phyloP scores from a whole-genome alignment of 2,888 invertebrate species.

The Archips xylosteana region DNA sequence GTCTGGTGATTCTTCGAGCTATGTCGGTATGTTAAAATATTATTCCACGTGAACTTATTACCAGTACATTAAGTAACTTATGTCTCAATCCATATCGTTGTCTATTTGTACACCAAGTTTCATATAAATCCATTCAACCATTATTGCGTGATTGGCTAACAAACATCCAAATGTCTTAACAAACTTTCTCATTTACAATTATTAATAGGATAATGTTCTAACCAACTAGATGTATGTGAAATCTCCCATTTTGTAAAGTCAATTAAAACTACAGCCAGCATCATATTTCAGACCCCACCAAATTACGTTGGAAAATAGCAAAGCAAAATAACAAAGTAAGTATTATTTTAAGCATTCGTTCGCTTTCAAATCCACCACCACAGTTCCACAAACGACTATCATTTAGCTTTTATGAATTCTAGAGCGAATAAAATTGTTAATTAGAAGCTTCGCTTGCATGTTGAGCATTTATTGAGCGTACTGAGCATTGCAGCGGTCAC shows the following conservation, averaged over 20 bases:
- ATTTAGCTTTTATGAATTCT: slow-evolving; percentile 18
- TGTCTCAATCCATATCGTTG: too few species aligned
- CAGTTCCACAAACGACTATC: not conserved
- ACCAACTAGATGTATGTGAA: not conserved
- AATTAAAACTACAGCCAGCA: not conserved
- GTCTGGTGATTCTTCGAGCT: too few species aligned
- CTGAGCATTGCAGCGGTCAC: slow-evolving; percentile 44
- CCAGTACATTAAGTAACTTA: too few species aligned
- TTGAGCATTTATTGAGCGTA: slow-evolving; percentile 34
- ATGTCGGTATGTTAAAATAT: too few species aligned
- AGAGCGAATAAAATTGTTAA: slow-evolving; percentile 31
- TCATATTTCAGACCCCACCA: not conserved
- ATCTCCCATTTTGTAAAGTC: not conserved
- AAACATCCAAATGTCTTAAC: too few species aligned
- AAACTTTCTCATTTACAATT: too few species aligned
- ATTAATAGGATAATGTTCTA: too few species aligned
- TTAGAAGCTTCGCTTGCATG: slow-evolving; percentile 31
- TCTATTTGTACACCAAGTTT: too few species aligned
- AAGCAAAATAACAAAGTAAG: not conserved
- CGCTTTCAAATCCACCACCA: not conserved
- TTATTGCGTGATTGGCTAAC: too few species aligned
- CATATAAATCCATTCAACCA: too few species aligned
- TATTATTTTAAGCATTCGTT: not conserved
- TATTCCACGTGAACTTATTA: too few species aligned
- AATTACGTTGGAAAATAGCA: not conserved